Base-by-base conservation (phyloP, 2,888 invertebrate species). In the Hirtodrosophila duncani region DNA sequence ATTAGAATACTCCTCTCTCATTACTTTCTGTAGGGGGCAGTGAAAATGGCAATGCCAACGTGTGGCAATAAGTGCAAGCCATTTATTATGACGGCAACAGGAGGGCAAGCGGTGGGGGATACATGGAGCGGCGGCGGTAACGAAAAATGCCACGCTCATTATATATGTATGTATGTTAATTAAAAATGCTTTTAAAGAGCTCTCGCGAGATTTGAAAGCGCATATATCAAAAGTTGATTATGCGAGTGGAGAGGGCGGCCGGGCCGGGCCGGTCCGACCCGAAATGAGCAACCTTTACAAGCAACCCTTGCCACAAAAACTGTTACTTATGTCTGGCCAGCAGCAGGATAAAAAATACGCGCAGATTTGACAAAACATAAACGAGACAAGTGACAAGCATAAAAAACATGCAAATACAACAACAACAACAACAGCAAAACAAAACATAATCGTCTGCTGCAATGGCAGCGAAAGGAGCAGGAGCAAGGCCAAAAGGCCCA, bases 191-290 rank as follows among this genome's bases (percentile, higher is more conserved):
- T 77, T 77, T 79, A 65, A 77, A 68, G 66, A 63, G 60, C 72
- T 60, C 74, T 71, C 65, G 49, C 51, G 80, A 57, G 69, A 77
- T 72, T 80, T 74, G 58, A 78, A 77, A 79, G 77, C 80, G 63
- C 75, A 72, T 69, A 77, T 58, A 75, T 79, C 79, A 77, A 74
- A 72, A 77, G 69, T 79, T 74, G 72, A 79, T 74, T 74, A 77
- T 74, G 72, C 74, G 67, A 63, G 57, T 48, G 51, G 60, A 14
- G 20, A 36, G 39, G 37, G 16, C 11, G 14, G 6, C 5, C 5
- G 5, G 26, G 9, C 16, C 4, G 31, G 5, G 31, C 3, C 7
- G 9, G 11, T 16, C n/a, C n/a, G n/a, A n/a, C n/a, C n/a, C n/a
- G n/a, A n/a, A n/a, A 11, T 7, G 16, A 3, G 29, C 20, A 7